These are phyloP conservation scores for Scaptomyza caliginosa DNA, from an alignment of 2,888 invertebrate genomes.

Conservation along the genomic window DNA sequence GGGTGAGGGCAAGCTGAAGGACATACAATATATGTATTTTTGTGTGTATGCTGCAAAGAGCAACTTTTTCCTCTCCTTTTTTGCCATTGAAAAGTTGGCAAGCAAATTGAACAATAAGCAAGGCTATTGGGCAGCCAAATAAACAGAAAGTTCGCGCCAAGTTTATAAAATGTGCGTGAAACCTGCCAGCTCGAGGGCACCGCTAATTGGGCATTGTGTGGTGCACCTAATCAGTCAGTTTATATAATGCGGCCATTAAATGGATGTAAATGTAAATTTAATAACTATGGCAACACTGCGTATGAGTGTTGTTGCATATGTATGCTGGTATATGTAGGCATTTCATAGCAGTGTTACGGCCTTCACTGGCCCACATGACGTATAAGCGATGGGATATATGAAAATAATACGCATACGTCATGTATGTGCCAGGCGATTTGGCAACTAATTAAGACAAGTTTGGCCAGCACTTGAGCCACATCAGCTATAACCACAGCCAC, in stretches of 20 bases:
- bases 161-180: slow-evolving; percentile 22
- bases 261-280: slow-evolving; percentile 1
- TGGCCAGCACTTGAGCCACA: slow-evolving; percentile 21
- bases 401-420: slow-evolving; percentile 23
- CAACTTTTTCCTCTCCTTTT: slow-evolving; percentile 48
- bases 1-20: slow-evolving; percentile 24
- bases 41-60: slow-evolving; percentile 18
- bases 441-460: slow-evolving; percentile 43
- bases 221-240: slow-evolving; percentile 21
- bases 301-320: neutral
- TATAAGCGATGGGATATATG: slow-evolving; percentile 21
- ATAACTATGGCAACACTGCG: neutral
- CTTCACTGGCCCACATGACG: slow-evolving; percentile 10
- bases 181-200: slow-evolving; percentile 24
- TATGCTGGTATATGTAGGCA: neutral
- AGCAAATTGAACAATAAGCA: slow-evolving; percentile 53
- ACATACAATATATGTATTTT: slow-evolving; percentile 50
- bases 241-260: slow-evolving; percentile 4
- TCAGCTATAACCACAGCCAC: slow-evolving; percentile 16
- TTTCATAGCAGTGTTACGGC: neutral
- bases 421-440: slow-evolving; percentile 16
- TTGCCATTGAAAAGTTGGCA: slow-evolving; percentile 56
- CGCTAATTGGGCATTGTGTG: slow-evolving; percentile 36
- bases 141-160: slow-evolving; percentile 45
- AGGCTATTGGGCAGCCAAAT: slow-evolving; percentile 31